phyloP scores from a whole-genome alignment of 2,113 vertebrate genomes.

The Chroicocephalus ridibundus region DNA sequence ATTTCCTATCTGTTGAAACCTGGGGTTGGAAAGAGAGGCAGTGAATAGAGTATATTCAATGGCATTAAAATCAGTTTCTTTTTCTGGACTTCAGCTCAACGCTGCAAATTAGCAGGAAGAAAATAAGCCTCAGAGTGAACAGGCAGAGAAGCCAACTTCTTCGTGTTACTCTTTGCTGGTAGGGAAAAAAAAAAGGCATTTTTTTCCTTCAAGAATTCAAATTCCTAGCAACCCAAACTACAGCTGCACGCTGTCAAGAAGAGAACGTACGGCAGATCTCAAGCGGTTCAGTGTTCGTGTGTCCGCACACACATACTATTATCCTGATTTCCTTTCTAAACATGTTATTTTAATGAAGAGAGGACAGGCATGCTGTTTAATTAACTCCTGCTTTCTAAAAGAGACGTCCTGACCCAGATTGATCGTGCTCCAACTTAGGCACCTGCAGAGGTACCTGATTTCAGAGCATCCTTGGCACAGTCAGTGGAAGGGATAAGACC shows the following conservation, averaged over 20 bases:
- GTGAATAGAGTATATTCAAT: slow-evolving; percentile 50
- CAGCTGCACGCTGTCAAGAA: neutral
- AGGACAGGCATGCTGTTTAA: slow-evolving; percentile 4
- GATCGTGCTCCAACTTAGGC: neutral
- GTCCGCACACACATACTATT: neutral
- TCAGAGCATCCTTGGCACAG: neutral
- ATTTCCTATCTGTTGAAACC: slow-evolving; percentile 57
- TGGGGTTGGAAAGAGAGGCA: slow-evolving; percentile 45
- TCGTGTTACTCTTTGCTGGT: neutral
- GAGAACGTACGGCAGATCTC: neutral
- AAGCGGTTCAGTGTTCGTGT: neutral
- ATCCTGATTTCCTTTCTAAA: slow-evolving; percentile 15
- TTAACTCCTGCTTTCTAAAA: neutral
- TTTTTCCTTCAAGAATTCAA: slow-evolving; percentile 22
- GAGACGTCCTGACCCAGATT: neutral
- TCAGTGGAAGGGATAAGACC: neutral
- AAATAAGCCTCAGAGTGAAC: slow-evolving; percentile 43
- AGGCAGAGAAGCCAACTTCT: slow-evolving; percentile 41
- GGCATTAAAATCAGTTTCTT: slow-evolving; percentile 39
- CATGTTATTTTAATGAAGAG: slow-evolving; percentile 7
- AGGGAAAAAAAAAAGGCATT: neutral
- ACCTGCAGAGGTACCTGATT: neutral
- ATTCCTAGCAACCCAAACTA: neutral
- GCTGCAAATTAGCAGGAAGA: slow-evolving; percentile 59
- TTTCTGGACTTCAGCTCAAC: slow-evolving; percentile 61